Base-by-base conservation (phyloP, 2,797 vertebrate species). In the Anniella stebbinsi region DNA sequence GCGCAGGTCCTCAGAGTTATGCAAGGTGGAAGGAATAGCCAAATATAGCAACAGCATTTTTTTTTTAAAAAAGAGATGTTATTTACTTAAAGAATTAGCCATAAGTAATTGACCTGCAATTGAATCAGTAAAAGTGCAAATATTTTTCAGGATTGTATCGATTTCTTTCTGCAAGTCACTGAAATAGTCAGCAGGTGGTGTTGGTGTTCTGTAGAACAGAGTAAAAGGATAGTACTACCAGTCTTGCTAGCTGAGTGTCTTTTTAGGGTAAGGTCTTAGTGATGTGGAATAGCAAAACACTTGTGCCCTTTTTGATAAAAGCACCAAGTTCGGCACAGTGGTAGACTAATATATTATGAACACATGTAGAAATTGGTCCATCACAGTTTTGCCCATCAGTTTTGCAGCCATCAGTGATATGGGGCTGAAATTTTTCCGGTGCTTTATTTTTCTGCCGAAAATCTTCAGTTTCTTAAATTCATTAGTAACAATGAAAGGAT, bases 181-280 rank as follows among this genome's bases (percentile, higher is more conserved):
- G 84, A 25, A 4, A 72, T 90, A 23, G 1, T 94, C 97, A 97
- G 95, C 94, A 97, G 97, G 91, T 97, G 97, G 97, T n/a, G 96
- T 69, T 91, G 15, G 13, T 84, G 94, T 84, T 89, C 80, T 89
- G 0, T 57, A 23, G 0, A 1, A 41, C 7, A 83, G 33, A 21
- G 1, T 87, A 36, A 78, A 77, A 80, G 2, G 45, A 45, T 45
- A 6, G 25, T 17, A 25, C 0, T 78, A 6, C 8, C 84, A 25
- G 10, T 57, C 6, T 33, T 21, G 17, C 10, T 77, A 0, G 33
- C 63, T 36, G 1, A 0, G 12, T 1, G 0, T 28, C 41, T 30
- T 57, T 4, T 0, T 51, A 75, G 72, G 38, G 18, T 63, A 66
- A 17, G 3, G 9, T 7, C 41, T 86, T 2, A 38, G 0, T 11